Percentiles rank a stretch among this genome's conserved stretches.
Evolutionary conservation across 2,113 vertebrate genomes (phyloP).

Genomic region (Nothocercus julius): DNA sequence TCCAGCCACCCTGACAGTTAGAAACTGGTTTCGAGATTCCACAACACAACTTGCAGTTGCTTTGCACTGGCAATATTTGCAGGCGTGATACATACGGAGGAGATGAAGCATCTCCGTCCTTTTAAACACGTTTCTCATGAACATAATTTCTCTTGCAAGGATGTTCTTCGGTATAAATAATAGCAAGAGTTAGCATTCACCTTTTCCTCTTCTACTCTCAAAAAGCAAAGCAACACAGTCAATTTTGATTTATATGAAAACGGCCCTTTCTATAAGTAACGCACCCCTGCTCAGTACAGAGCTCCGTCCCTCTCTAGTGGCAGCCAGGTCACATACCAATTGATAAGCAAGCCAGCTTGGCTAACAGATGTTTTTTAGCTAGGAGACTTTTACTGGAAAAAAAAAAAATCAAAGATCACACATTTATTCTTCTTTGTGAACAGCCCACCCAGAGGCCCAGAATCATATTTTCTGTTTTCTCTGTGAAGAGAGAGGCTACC

Average conservation of each 20-base stretch:
- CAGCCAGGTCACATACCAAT: constrained; percentile 12
- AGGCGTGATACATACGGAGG: not conserved
- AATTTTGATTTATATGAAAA: not conserved
- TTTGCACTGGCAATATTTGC: not conserved
- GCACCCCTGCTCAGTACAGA: not conserved
- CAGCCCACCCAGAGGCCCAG: not conserved
- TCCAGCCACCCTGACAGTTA: not conserved
- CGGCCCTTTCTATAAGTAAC: not conserved
- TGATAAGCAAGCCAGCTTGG: not conserved
- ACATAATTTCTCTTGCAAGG: not conserved
- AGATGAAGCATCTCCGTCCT: not conserved
- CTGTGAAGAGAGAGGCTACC: not conserved
- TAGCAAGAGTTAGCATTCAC: not conserved
- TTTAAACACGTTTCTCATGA: not conserved
- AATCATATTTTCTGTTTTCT: not conserved
- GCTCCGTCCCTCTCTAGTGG: constrained; percentile 39
- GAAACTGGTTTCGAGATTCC: not conserved
- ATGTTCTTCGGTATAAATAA: not conserved
- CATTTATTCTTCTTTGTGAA: not conserved
- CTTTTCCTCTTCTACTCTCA: not conserved
- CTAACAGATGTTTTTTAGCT: not conserved
- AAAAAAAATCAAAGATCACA: not conserved
- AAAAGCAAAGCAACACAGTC: not conserved
- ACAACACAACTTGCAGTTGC: not conserved
- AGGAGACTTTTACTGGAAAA: not conserved